Percentiles rank a stretch among this genome's conserved stretches.
Conservation (phyloP, 2,113 vertebrate species). For the Salvelinus namaycush region DNA sequence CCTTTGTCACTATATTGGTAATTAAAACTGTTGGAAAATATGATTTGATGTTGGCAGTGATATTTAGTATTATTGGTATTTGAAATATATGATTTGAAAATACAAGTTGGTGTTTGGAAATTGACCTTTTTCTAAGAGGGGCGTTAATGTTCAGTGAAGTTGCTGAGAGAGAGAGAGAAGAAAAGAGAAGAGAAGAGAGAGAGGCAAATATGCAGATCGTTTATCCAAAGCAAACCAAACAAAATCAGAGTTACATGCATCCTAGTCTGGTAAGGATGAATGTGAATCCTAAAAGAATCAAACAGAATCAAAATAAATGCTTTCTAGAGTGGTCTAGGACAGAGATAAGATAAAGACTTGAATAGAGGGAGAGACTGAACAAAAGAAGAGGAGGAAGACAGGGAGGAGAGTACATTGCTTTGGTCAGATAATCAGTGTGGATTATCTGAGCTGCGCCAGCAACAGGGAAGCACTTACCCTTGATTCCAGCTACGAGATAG, state of each 20-base stretch:
- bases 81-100: not conserved
- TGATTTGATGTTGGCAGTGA: not conserved
- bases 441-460: constrained; percentile 92
- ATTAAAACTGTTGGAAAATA: not conserved
- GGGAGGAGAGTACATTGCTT: constrained; percentile 85
- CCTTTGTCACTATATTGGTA: not conserved
- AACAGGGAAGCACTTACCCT: constrained; percentile 94
- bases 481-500: constrained; percentile 93
- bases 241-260: constrained; percentile 76
- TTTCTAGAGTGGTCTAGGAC: constrained; percentile 82
- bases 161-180: constrained; percentile 44
- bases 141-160: constrained; percentile 81
- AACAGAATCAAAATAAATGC: constrained; percentile 77
- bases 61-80: no score
- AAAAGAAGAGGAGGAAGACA: constrained; percentile 68
- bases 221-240: constrained; percentile 32
- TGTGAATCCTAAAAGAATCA: constrained; percentile 75
- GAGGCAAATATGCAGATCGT: constrained; percentile 84
- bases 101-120: not conserved
- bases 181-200: not conserved
- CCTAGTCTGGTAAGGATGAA: constrained; percentile 79
- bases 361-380: constrained; percentile 70
- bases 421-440: constrained; percentile 88
- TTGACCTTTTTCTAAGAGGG: constrained; percentile 71
- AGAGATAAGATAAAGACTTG: constrained; percentile 60